phyloP scores from a whole-genome alignment of 2,797 vertebrate species.

The Toxotes lorentzi region DNA sequence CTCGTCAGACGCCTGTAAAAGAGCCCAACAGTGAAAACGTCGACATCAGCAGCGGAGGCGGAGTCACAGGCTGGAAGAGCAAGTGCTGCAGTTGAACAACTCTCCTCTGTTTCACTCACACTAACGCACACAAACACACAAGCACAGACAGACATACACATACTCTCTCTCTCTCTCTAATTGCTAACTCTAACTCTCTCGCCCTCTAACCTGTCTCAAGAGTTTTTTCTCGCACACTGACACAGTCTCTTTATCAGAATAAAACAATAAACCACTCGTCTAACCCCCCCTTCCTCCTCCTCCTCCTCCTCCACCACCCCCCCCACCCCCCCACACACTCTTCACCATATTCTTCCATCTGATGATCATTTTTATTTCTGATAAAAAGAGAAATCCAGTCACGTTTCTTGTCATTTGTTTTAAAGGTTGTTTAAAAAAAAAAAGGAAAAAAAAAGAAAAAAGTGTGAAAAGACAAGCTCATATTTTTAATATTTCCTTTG shows the following conservation, averaged over 20 bases:
- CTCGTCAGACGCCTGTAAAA: conserved; percentile 95
- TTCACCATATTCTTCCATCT: conserved; percentile 86
- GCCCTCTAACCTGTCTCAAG: conserved; percentile 79
- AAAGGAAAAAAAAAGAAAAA: conserved; percentile 45
- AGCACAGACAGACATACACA: conserved; percentile 20
- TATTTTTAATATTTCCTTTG: conserved; percentile 86
- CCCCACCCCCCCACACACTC: conserved; percentile 77
- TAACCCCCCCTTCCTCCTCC: conserved; percentile 75
- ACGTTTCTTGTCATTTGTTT: conserved; percentile 90
- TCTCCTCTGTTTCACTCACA: conserved; percentile 69
- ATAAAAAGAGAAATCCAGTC: conserved; percentile 90
- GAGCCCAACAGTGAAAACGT: conserved; percentile 99
- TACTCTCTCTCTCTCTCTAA: conserved; percentile 64
- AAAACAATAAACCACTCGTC: conserved; percentile 76
- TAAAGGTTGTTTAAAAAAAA: conserved; percentile 74
- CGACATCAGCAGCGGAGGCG: conserved; percentile 96
- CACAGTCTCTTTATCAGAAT: conserved; percentile 84
- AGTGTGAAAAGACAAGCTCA: conserved; percentile 84
- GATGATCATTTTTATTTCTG: conserved; percentile 91
- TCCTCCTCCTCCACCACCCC: conserved; percentile 75
- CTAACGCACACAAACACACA: conserved; percentile 64
- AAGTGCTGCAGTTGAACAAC: conserved; percentile 96
- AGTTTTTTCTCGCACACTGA: conserved; percentile 82
- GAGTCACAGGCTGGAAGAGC: conserved; percentile 99
- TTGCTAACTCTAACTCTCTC: conserved; percentile 78